Percentiles rank a stretch among this genome's conserved stretches.
Conservation (phyloP, 2,888 invertebrate species). For the Hypselothyrea guttata region DNA sequence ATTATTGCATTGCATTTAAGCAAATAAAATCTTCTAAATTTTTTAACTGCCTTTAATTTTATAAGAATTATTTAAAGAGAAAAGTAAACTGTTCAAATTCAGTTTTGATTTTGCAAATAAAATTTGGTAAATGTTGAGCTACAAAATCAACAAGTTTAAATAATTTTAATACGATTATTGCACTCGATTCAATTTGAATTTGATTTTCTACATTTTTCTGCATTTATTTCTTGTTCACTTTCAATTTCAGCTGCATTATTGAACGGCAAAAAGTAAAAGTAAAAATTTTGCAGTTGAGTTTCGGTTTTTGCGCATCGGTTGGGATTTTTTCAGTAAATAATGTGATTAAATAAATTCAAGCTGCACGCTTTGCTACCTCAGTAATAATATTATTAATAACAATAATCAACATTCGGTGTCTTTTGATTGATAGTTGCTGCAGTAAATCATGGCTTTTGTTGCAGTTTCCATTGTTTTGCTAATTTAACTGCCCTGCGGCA, state of each 20-base stretch:
- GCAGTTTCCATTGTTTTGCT: constrained; percentile 9
- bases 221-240: no score
- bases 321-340: constrained; percentile 30
- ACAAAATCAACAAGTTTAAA: no score
- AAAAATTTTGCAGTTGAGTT: constrained; percentile 19
- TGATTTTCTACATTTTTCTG: no score
- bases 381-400: constrained; percentile 46
- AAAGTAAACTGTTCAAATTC: no score
- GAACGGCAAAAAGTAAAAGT: constrained; percentile 59
- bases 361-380: constrained; percentile 57
- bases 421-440: constrained; percentile 71
- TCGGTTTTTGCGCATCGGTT: constrained; percentile 29
- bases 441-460: constrained; percentile 21
- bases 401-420: constrained; percentile 63
- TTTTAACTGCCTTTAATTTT: constrained; percentile 36
- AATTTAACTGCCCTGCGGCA: constrained; percentile 28
- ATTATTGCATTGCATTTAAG: no score
- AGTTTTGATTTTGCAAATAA: no score
- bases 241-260: constrained; percentile 29
- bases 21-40: no score
- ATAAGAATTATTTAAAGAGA: constrained; percentile 40
- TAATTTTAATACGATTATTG: no score
- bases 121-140: no score
- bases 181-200: no score
- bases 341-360: constrained; percentile 58